Percentiles rank a stretch among this genome's conserved stretches.
phyloP scores from a whole-genome alignment of 2,888 invertebrate genomes.

The Nasonovia ribisnigri region DNA sequence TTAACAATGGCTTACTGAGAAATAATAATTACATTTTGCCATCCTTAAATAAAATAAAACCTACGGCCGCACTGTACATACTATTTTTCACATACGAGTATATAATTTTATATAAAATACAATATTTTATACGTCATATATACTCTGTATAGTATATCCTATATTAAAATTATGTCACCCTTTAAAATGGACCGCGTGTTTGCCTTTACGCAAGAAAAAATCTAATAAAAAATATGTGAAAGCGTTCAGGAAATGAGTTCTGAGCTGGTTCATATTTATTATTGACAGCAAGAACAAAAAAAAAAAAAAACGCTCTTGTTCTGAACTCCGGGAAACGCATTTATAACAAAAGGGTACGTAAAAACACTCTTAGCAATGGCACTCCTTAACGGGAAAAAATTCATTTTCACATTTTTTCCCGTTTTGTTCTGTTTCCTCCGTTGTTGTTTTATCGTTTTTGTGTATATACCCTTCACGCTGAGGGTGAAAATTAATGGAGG shows the following conservation, averaged over 20 bases:
- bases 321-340: constrained; percentile 65
- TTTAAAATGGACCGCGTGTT: constrained; percentile 55
- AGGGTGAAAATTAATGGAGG: constrained; percentile 65
- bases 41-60: background rate
- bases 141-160: background rate
- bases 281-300: constrained; percentile 64
- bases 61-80: background rate
- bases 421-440: constrained; percentile 63
- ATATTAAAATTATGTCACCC: constrained; percentile 58
- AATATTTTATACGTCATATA: background rate
- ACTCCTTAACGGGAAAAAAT: constrained; percentile 65
- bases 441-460: constrained; percentile 60
- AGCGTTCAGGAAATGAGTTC: constrained; percentile 64
- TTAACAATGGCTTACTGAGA: background rate
- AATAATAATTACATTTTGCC: background rate
- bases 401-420: constrained; percentile 63
- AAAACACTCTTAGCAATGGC: constrained; percentile 64
- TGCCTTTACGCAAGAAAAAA: constrained; percentile 60
- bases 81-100: background rate
- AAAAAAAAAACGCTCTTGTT: constrained; percentile 51
- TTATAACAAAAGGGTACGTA: constrained; percentile 65
- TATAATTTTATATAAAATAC: background rate
- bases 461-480: constrained; percentile 50
- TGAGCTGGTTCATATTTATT: constrained; percentile 65
- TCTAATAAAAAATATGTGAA: constrained; percentile 62